Conservation (phyloP, 2,888 invertebrate genomes). For the Diaprepes abbreviatus region DNA sequence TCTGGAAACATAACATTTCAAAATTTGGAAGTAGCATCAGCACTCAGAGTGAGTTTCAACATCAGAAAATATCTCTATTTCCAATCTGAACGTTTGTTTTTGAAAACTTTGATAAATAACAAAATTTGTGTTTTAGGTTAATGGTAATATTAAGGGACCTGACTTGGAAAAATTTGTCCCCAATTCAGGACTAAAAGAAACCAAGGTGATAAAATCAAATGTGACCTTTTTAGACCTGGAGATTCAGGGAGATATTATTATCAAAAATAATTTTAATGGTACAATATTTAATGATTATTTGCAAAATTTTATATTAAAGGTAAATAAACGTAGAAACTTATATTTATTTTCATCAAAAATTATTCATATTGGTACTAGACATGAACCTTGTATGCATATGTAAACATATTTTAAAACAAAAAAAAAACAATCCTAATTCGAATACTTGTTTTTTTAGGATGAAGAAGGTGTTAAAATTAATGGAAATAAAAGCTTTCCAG, state of each 20-base stretch:
- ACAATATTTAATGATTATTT: slow-evolving; percentile 64
- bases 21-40: slow-evolving; percentile 69
- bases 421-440: too few relatives aligned
- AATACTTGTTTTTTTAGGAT: slow-evolving; percentile 56
- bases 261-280: slow-evolving; percentile 67
- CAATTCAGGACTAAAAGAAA: slow-evolving; percentile 69
- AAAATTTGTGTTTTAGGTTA: slow-evolving; percentile 64
- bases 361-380: too few relatives aligned
- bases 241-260: slow-evolving; percentile 69
- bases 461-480: slow-evolving; percentile 63
- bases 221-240: slow-evolving; percentile 69
- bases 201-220: slow-evolving; percentile 64
- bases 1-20: slow-evolving; percentile 69
- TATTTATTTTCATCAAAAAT: too few relatives aligned
- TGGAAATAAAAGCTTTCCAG: slow-evolving; percentile 68
- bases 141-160: slow-evolving; percentile 68
- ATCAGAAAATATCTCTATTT: neutral
- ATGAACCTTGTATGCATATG: too few relatives aligned
- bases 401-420: too few relatives aligned
- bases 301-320: slow-evolving; percentile 68
- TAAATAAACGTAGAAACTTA: slow-evolving; percentile 46
- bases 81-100: too few relatives aligned
- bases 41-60: slow-evolving; percentile 66
- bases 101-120: too few relatives aligned
- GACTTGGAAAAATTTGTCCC: slow-evolving; percentile 65